phyloP scores from a whole-genome alignment of 2,113 vertebrate species.

The Bettongia penicillata region DNA sequence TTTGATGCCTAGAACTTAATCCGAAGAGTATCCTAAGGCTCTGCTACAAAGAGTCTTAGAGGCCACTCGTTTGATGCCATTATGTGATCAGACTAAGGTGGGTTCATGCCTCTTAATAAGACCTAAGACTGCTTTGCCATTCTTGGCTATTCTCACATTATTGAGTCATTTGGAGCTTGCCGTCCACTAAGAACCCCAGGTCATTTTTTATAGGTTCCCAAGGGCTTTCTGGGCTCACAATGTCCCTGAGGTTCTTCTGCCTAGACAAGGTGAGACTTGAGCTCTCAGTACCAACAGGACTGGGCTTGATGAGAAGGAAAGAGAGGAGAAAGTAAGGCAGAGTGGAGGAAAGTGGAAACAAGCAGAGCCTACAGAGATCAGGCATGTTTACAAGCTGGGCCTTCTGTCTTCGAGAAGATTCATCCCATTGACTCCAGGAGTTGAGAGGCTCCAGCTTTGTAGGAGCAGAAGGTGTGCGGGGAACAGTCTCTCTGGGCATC shows the following conservation, averaged over 20 bases:
- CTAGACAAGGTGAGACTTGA: neutral
- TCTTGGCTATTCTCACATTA: neutral
- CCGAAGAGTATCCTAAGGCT: no score
- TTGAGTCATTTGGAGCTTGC: neutral
- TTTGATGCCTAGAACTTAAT: no score
- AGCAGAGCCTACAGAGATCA: no score
- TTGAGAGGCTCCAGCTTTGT: neutral
- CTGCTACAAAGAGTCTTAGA: no score
- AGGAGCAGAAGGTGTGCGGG: no score
- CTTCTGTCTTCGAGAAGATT: no score
- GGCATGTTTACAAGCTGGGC: no score
- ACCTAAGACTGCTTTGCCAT: neutral
- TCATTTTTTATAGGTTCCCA: neutral
- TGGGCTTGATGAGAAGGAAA: neutral
- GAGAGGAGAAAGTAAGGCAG: neutral
- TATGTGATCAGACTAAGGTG: neutral
- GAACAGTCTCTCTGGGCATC: no score
- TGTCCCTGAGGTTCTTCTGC: neutral
- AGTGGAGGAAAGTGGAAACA: neutral
- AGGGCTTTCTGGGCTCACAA: neutral
- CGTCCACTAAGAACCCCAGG: neutral
- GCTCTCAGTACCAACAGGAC: neutral
- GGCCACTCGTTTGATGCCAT: no score
- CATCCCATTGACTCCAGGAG: neutral
- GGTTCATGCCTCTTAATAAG: neutral